phyloP scores from a whole-genome alignment of 2,797 vertebrate genomes.

The Acipenser transmontanus region DNA sequence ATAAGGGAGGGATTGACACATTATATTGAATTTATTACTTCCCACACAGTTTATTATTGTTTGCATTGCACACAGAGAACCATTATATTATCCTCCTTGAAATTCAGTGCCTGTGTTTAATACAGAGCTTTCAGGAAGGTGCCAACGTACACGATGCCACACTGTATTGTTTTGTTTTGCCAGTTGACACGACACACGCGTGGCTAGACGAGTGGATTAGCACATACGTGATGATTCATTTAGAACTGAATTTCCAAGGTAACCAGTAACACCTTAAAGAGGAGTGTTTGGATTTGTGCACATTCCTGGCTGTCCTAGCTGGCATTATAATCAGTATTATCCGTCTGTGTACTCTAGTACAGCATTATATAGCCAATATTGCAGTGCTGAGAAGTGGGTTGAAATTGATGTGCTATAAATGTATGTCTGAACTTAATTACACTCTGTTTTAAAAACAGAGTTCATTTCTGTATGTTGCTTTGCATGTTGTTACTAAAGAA shows the following conservation, averaged over 20 bases:
- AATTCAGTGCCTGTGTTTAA: background rate
- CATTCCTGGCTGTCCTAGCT: background rate
- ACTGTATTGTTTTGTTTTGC: no score
- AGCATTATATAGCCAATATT: conserved; percentile 41
- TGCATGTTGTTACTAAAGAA: conserved; percentile 53
- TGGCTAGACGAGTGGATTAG: background rate
- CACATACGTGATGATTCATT: background rate
- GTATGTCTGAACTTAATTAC: conserved; percentile 51
- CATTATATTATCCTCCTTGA: background rate
- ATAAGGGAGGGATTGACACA: no score
- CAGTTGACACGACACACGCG: no score
- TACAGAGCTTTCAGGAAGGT: background rate
- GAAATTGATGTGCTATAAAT: conserved; percentile 33
- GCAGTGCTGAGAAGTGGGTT: conserved; percentile 46
- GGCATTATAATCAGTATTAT: background rate
- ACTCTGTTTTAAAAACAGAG: conserved; percentile 39
- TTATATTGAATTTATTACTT: no score
- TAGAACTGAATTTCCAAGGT: background rate
- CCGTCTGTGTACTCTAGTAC: conserved; percentile 4
- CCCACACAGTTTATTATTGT: no score
- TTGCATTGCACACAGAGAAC: conserved; percentile 2
- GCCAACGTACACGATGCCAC: no score
- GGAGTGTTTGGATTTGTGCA: background rate
- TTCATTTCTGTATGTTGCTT: conserved; percentile 39
- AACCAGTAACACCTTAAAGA: background rate